Evolutionary conservation across 2,888 invertebrate species (phyloP), one percentile per base, ranked within the genome.

Genomic region (Hermodice carunculata): DNA sequence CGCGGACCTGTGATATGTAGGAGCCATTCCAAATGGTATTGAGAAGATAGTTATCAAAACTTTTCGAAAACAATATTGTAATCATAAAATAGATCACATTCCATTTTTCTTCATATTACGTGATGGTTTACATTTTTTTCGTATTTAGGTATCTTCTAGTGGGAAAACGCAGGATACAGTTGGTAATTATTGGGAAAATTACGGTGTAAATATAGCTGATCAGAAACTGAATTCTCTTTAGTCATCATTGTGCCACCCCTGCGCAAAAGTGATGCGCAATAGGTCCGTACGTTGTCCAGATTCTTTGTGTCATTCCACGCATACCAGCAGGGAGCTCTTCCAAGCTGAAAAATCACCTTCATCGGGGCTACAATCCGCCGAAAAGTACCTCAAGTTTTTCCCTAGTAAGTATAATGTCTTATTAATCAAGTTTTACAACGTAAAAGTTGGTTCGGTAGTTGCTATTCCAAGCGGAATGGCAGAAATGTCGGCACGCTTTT

Each of bases 251-350:
- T 54, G 70, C 74, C 77, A 69, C 76, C 78, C 78, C 72, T 82
- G 82, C 82, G 83, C 81, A 72, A 71, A 63, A 64, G 61, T 34
- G 70, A 69, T 80, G 83, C 82, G 84, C 84, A 81, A 60, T 76
- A 67, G 72, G 61, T 68, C 66, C 67, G 76, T 92, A 93, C 94
- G 94, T 94, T 93, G 93, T 94, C 93, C 91, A 91, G 93, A 94
- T 94, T 94, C 94, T 94, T 94, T 94, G 93, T 94, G 93, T 92
- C 94, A 94, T 94, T 94, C 94, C 92, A 93, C 90, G 92, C 94
- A 94, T 94, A 93, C 94, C 94, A 93, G 88, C 88, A 88, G 88
- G 88, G 87, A 87, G 87, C 74, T 71, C 29, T 37, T 58, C 43
- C 53, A 43, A 34, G 24, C 28, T 34, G 28, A 62, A 59, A 59